Percentiles rank a stretch among this genome's conserved stretches.
phyloP scores from a whole-genome alignment of 2,113 vertebrate species.

The Psilopsiagon aurifrons region DNA sequence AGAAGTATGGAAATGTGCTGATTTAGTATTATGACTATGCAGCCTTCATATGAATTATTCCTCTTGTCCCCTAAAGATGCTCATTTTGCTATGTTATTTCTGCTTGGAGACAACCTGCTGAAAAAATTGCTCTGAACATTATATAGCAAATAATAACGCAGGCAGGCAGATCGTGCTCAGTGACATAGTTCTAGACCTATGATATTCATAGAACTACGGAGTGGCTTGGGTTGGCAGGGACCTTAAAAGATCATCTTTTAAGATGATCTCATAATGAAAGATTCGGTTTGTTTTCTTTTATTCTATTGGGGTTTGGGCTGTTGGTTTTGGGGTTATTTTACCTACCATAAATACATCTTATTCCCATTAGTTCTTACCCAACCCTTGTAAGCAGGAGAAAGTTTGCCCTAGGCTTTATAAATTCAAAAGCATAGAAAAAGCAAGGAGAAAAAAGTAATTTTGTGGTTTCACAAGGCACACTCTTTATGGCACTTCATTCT shows the following conservation, averaged over 20 bases:
- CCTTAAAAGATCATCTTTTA: neutral
- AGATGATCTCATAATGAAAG: neutral
- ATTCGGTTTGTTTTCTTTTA: neutral
- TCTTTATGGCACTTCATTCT: neutral
- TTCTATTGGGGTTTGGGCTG: accelerated
- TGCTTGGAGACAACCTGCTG: neutral
- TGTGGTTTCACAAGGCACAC: neutral
- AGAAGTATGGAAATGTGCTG: neutral
- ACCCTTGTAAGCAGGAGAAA: neutral
- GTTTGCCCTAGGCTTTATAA: neutral
- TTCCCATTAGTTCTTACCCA: accelerated
- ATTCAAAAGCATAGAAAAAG: neutral
- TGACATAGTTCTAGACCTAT: neutral
- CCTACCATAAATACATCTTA: neutral
- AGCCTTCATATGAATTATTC: neutral
- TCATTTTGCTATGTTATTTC: neutral
- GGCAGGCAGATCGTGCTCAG: neutral
- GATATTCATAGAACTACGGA: neutral
- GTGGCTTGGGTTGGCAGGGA: neutral
- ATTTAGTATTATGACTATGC: neutral
- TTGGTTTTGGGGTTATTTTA: neutral
- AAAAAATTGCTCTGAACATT: neutral
- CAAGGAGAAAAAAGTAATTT: neutral
- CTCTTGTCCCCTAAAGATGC: neutral
- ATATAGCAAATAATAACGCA: neutral